Evolutionary conservation across 2,888 invertebrate species (phyloP), one percentile per base, ranked within the genome.

Genomic region (Andrena trimmerana): DNA sequence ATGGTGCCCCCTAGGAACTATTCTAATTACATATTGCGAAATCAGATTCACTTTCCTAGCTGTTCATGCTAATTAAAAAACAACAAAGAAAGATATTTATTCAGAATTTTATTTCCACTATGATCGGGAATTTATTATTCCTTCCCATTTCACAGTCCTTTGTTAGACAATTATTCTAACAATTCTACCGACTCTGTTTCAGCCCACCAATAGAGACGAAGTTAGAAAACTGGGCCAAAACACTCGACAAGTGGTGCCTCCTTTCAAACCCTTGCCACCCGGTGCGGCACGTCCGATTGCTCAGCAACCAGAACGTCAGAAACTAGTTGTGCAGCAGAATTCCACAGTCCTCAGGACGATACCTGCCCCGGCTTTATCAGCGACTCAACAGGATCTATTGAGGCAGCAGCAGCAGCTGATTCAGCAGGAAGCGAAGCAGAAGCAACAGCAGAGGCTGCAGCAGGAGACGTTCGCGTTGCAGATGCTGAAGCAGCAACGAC

Each of bases 211-310:
- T 65, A 88, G 90, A 5, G 90, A 89, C 20, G 90, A 88, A 6
- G 36, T 75, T 0, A 82, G 87, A 16, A 81, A 78, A 50, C 62
- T 60, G 2, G 52, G 78, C 2, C 71, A 86, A 6, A 85, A 66
- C 29, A 67, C 74, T 7, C 78, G 82, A 0, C 89, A 88, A 62
- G 81, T 78, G 31, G 96, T 98, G 8, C 98, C 98, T 48, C 96
- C 97, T 0, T 98, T 98, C 94, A 97, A 96, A 91, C 97, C 97
- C 0, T 95, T 97, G 85, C 97, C 97, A 60, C 96, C 96, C 31
- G 96, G 93, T 2, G 90, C 84, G 5, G 80, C 88, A 4, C 89
- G 94, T 13, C 94, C 94, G 2, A 96, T 96, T 93, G 97, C 97
- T 0, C 95, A 97, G 85, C 97, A 97, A 68, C 96, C 96, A 48